Conservation (phyloP, 2,888 invertebrate genomes). For the Orgyia antiqua region DNA sequence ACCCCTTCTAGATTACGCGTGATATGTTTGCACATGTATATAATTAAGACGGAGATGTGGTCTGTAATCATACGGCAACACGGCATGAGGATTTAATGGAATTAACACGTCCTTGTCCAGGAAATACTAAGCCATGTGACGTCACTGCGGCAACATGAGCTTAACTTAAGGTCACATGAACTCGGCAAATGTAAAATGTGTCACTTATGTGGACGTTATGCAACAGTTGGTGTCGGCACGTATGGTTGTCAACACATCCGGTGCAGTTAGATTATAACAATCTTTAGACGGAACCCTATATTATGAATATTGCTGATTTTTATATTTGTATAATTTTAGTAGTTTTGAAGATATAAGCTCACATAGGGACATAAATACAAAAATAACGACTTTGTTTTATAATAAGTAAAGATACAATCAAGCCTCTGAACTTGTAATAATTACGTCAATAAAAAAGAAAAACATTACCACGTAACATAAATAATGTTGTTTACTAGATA, state of each 20-base stretch:
- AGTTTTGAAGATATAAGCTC: too few relatives aligned
- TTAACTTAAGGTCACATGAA: constrained; percentile 23
- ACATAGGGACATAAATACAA: too few relatives aligned
- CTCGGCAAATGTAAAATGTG: constrained; percentile 27
- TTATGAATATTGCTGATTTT: background rate
- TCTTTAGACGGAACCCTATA: constrained; percentile 25
- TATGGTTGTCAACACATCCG: constrained; percentile 13
- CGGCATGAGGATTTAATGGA: constrained; percentile 24
- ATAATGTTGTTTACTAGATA: too few relatives aligned
- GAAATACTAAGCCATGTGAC: constrained; percentile 24
- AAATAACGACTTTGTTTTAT: too few relatives aligned
- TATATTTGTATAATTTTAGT: too few relatives aligned
- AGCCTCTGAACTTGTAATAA: too few relatives aligned
- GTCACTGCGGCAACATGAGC: constrained; percentile 18
- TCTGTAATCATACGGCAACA: constrained; percentile 18
- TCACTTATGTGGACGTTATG: constrained; percentile 34
- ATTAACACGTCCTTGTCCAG: constrained; percentile 31
- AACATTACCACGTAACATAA: too few relatives aligned
- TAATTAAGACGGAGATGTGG: constrained; percentile 10
- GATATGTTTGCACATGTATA: too few relatives aligned
- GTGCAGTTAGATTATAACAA: constrained; percentile 24
- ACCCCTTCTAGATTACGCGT: too few relatives aligned
- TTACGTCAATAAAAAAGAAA: too few relatives aligned
- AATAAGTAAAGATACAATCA: too few relatives aligned
- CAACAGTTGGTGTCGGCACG: constrained; percentile 32